phyloP scores from a whole-genome alignment of 92 coral and sea anemone genomes.

The Epizoanthus fatuus region DNA sequence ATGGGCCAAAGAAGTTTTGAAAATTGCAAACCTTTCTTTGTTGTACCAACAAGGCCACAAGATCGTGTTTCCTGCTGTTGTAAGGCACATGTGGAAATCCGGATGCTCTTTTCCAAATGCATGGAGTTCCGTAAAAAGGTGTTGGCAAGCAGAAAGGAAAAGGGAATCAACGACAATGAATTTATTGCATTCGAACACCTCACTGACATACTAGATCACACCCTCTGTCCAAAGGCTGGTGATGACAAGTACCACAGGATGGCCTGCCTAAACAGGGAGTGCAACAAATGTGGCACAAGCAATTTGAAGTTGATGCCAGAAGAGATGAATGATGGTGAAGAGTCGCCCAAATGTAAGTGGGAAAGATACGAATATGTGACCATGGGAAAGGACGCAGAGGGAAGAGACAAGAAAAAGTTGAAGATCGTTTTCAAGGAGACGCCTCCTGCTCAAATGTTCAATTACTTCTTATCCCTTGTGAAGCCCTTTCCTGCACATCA shows the following conservation, averaged over 20 bases:
- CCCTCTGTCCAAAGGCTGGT: background rate
- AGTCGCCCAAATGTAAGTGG: background rate
- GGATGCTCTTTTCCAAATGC: background rate
- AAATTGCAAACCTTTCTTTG: slow-evolving; percentile 11
- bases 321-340: slow-evolving; percentile 12
- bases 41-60: background rate
- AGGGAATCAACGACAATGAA: background rate
- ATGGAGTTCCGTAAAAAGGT: background rate
- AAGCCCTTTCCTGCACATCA: background rate
- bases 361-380: background rate
- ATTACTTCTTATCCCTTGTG: background rate
- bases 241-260: background rate
- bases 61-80: slow-evolving; percentile 9
- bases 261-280: background rate
- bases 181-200: background rate
- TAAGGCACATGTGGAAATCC: background rate
- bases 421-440: background rate
- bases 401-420: background rate
- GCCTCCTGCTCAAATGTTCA: background rate
- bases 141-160: slow-evolving; percentile 6
- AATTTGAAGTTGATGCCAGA: background rate
- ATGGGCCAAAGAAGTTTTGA: slow-evolving; percentile 3
- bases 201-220: background rate
- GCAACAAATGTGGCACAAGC: slow-evolving; percentile 4
- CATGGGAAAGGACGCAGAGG: background rate